Percentiles rank a stretch among this genome's conserved stretches.
Conservation (phyloP, 2,113 vertebrate genomes). For the Lamprotornis superbus region DNA sequence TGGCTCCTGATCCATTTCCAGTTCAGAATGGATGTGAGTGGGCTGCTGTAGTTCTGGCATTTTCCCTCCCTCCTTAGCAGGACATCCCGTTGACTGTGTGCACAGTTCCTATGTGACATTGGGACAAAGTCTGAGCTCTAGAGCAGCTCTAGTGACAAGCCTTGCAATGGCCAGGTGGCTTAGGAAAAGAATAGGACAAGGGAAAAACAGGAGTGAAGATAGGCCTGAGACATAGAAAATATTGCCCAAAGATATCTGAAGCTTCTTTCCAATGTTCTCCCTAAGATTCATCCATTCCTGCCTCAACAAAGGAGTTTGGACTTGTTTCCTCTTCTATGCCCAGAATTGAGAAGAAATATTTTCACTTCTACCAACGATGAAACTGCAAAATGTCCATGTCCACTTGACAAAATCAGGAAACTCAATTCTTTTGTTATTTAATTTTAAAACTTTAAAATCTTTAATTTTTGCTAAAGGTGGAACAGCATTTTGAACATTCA, state of each 20-base stretch:
- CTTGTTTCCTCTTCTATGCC: background rate
- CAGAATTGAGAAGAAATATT: background rate
- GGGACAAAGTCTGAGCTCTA: background rate
- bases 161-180: background rate
- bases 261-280: background rate
- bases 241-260: background rate
- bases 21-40: fast-evolving
- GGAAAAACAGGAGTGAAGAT: background rate
- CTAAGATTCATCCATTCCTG: background rate
- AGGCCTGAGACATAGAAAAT: background rate
- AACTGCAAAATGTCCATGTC: background rate
- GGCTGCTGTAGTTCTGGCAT: background rate
- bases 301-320: background rate
- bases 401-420: background rate
- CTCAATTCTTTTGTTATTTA: background rate
- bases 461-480: background rate
- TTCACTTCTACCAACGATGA: background rate
- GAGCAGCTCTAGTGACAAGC: background rate
- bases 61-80: background rate
- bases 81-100: background rate
- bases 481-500: background rate
- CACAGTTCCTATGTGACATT: background rate
- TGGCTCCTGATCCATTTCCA: background rate
- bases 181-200: background rate
- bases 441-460: background rate